Evolutionary conservation across 2,888 invertebrate genomes (phyloP).

Genomic region (Stramonita haemastoma): DNA sequence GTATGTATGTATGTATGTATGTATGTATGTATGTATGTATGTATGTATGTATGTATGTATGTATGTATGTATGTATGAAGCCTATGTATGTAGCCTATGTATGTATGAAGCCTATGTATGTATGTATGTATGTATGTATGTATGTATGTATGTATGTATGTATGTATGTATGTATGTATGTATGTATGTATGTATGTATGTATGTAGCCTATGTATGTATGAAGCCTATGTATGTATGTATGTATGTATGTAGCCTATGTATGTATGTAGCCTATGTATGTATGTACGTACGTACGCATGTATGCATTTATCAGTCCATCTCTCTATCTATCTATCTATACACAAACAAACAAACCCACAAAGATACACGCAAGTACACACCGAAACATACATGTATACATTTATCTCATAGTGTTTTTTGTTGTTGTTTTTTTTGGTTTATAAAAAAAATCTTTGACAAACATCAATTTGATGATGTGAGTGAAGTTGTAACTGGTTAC

Average conservation of each 20-base stretch:
- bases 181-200: neutral
- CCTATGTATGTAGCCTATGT: constrained; percentile 2
- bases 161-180: constrained; percentile 9
- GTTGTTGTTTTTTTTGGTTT: too few species aligned
- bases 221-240: neutral
- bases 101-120: constrained; percentile 2
- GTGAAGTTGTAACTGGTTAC: too few species aligned
- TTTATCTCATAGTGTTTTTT: neutral
- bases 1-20: constrained; percentile 4
- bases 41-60: neutral
- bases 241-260: neutral
- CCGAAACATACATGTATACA: neutral
- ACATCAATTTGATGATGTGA: too few species aligned
- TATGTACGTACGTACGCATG: neutral
- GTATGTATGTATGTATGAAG: constrained; percentile 6
- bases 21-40: constrained; percentile 9
- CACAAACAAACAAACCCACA: neutral
- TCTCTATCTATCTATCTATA: neutral
- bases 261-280: neutral
- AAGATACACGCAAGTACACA: neutral
- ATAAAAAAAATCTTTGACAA: too few species aligned
- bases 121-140: constrained; percentile 10
- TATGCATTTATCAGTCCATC: neutral
- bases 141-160: constrained; percentile 5
- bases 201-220: neutral